Base-by-base conservation (phyloP, 2,113 vertebrate genomes). In the Xenotilapia longispinis region DNA sequence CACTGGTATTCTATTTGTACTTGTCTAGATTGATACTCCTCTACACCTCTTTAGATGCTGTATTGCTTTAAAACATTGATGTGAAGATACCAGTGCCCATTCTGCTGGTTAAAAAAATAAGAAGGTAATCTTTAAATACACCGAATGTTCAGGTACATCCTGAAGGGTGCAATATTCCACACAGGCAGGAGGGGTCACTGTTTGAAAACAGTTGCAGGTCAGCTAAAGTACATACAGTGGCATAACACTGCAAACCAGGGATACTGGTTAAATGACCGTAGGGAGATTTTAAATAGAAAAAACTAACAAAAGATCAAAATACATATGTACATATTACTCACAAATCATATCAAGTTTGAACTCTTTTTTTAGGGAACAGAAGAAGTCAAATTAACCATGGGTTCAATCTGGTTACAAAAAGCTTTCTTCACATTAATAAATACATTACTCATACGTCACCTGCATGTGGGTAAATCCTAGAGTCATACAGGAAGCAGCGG, bases 121-220 rank as follows among this genome's bases (percentile, higher is more conserved):
- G 31, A 65, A 36, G 21, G 23, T 36, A 65, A 40, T 68, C 63
- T 68, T 21, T 40, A 68, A 40, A 68, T 40, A 40, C 5, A 21
- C 11, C 12, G 0, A 21, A 3, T 68, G 19, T 8, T 13, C 33
- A n/a, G 19, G 1, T n/a, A 65, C 33, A 68, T 4, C 45, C 12
- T 7, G 4, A 36, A 26, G 13, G 42, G 33, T 13, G 65, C 33
- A 83, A 11, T 90, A 80, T 53, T 23, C 14, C 12, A 19, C 12
- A 7, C 58, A 28, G 28, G 80, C 92, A 88, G 58, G 6, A 6
- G 91, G 80, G 55, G 87, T 88, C 92, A 80, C 42, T 91, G 5
- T 88, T 90, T n/a, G 57, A 84, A 15, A 81, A 86, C 31, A 80
- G 54, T 33, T n/a, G 47, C 11, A 55, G 11, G 1, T 55, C 21